These are phyloP conservation scores for crab-eating macaque (Macaca fascicularis) DNA, from an alignment of 2,113 vertebrate genomes.

Conservation along the genomic window DNA sequence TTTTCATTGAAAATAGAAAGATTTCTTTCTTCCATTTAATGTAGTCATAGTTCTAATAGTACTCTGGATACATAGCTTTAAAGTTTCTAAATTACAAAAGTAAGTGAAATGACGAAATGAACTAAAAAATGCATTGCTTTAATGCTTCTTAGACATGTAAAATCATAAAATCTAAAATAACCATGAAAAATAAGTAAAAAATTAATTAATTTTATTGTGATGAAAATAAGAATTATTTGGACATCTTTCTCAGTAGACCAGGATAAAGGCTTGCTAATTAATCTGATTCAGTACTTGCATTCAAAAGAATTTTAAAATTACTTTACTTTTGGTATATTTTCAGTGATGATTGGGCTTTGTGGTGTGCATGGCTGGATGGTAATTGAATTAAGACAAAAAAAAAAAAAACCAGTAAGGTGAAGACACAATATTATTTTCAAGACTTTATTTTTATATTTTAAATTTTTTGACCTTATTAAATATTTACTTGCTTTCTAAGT, in stretches of 20 bases:
- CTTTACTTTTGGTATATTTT: neutral
- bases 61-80: neutral
- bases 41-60: neutral
- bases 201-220: neutral
- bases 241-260: neutral
- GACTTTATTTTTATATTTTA: neutral
- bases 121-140: accelerated
- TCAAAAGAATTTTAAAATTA: neutral
- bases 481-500: neutral
- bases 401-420: neutral
- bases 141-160: neutral
- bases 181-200: neutral
- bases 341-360: neutral
- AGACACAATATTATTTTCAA: neutral
- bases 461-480: neutral
- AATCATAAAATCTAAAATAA: neutral
- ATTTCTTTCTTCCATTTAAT: neutral
- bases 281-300: neutral
- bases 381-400: neutral
- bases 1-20: neutral
- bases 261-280: neutral
- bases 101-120: neutral
- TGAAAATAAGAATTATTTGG: neutral
- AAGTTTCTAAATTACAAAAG: neutral
- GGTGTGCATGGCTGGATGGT: neutral